phyloP scores from a whole-genome alignment of 2,888 invertebrate genomes.

The Zonitis immaculata region DNA sequence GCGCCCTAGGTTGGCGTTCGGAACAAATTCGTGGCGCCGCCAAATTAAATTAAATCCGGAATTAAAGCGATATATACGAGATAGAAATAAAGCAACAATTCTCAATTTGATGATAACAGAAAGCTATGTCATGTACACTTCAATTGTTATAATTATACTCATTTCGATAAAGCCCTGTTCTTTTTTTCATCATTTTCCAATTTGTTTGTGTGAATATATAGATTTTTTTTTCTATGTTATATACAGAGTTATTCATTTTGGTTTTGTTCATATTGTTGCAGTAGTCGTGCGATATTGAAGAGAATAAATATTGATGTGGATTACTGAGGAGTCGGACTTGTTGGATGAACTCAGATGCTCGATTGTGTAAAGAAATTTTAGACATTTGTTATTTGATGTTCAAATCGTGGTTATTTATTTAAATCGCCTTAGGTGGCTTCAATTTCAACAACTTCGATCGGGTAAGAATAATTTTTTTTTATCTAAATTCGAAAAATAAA shows the following conservation, averaged over 20 bases:
- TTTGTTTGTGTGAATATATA: too few species aligned
- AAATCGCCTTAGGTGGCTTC: constrained; percentile 13
- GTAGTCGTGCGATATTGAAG: constrained; percentile 11
- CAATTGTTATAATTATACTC: constrained; percentile 36
- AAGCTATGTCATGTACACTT: constrained; percentile 35
- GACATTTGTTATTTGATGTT: constrained; percentile 18
- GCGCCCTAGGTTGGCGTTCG: constrained; percentile 11
- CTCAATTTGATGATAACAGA: constrained; percentile 35
- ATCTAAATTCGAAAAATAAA: too few species aligned
- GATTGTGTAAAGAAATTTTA: constrained; percentile 11
- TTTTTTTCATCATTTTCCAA: too few species aligned
- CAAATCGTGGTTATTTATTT: constrained; percentile 17
- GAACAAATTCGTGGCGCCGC: constrained; percentile 26
- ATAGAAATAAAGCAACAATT: constrained; percentile 33
- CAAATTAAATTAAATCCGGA: constrained; percentile 31
- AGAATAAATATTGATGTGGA: constrained; percentile 21
- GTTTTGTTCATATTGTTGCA: constrained; percentile 10
- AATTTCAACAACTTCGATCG: constrained; percentile 3
- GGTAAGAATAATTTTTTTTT: too few species aligned
- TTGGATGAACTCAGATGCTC: constrained; percentile 14
- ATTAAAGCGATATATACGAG: constrained; percentile 32
- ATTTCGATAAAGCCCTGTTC: too few species aligned
- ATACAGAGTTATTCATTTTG: too few species aligned
- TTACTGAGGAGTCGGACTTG: constrained; percentile 19
- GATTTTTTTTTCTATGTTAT: too few species aligned